Conservation (phyloP, 2,797 vertebrate genomes). For the Protonibea diacanthus region DNA sequence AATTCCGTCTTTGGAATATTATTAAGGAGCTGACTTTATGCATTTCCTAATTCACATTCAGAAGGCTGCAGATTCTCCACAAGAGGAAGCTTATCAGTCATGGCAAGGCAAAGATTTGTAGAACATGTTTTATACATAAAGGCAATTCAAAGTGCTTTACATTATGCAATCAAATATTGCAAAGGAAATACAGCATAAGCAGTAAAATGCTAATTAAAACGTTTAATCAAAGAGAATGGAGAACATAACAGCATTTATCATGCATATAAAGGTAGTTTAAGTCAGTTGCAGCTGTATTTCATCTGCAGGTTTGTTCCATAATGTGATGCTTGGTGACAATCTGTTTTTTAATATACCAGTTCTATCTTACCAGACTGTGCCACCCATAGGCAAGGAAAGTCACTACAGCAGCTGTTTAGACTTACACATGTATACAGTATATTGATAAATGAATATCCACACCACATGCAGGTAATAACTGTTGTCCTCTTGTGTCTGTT, state of each 20-base stretch:
- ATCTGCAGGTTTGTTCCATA: too few species aligned
- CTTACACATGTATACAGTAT: neutral
- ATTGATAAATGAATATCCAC: neutral
- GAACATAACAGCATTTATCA: neutral
- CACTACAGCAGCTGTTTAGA: neutral
- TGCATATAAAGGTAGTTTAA: neutral
- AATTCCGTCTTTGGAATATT: neutral
- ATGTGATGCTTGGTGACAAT: too few species aligned
- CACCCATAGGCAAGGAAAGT: neutral
- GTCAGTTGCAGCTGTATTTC: too few species aligned
- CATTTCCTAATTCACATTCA: neutral
- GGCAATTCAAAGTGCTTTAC: neutral
- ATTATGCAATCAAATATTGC: neutral
- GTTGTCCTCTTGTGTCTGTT: neutral
- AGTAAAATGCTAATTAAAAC: neutral
- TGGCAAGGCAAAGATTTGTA: neutral
- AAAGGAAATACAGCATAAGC: neutral
- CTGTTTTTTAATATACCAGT: neutral
- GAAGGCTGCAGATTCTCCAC: neutral
- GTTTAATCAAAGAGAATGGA: neutral
- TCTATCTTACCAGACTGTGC: neutral
- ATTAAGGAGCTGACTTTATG: neutral
- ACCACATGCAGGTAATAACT: neutral
- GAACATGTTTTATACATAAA: neutral
- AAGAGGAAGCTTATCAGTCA: neutral